Conservation (phyloP, 2,797 vertebrate genomes). For the Rhabdophis nuchalis region DNA sequence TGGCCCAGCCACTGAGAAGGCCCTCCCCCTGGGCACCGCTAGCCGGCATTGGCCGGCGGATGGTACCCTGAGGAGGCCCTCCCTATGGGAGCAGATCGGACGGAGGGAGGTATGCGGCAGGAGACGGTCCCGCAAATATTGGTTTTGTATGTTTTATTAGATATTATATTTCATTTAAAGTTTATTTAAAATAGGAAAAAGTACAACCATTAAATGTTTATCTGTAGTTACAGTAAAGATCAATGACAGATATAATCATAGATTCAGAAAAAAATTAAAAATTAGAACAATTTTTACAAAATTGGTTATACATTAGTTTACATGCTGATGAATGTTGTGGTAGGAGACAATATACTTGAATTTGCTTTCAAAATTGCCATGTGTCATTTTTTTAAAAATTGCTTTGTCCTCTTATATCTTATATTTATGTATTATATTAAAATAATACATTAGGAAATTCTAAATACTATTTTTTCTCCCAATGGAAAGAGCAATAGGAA, state of each 20-base stretch:
- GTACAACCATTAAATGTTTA: background rate
- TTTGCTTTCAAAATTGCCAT: background rate
- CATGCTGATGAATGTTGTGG: background rate
- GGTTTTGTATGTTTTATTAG: background rate
- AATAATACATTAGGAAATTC: background rate
- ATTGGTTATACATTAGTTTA: background rate
- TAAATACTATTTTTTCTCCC: background rate
- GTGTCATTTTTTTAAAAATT: background rate
- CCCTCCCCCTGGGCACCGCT: too few relatives aligned
- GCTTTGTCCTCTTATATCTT: background rate
- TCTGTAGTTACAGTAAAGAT: background rate
- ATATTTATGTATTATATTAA: background rate
- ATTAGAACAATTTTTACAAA: background rate
- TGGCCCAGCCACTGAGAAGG: too few relatives aligned
- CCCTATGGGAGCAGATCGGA: too few relatives aligned
- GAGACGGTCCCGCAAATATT: too few relatives aligned
- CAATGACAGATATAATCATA: background rate
- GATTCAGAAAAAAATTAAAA: background rate
- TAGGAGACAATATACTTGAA: background rate
- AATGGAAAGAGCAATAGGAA: background rate
- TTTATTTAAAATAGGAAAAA: background rate
- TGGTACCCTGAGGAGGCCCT: too few relatives aligned
- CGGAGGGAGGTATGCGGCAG: too few relatives aligned
- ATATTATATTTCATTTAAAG: background rate
- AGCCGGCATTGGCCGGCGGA: too few relatives aligned